Evolutionary conservation across 2,113 vertebrate species (phyloP), one percentile per base, ranked within the genome.

Genomic region (Otis tarda): DNA sequence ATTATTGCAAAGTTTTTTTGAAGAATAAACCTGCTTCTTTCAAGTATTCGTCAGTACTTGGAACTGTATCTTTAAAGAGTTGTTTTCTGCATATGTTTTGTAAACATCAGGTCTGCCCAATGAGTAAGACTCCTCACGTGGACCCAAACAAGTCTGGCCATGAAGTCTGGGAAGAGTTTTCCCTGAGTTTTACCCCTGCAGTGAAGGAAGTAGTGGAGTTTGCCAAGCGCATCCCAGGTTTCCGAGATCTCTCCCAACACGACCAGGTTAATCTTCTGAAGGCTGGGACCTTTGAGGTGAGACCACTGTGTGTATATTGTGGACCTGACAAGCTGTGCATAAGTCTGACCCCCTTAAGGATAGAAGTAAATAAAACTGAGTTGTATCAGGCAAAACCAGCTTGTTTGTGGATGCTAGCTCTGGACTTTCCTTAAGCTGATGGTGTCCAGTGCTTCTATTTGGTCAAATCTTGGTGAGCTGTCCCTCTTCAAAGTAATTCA

Each of bases 111-210:
- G 98, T 99, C 57, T 99, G 99, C 96, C 99, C 99, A 7, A 99
- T 99, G 99, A 99, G 98, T 97, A 98, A 98, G 63, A 99, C 99
- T 59, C 99, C 99, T 1, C 98, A 98, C 9, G 99, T 99, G 96
- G 99, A 99, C 96, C 98, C 99, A 70, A 97, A 96, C 96, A 99
- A 99, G 96, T 98, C 99, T 35, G 99, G 99, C 79, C 99, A 99
- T 97, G 98, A 99, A 97, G 96, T 99, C 95, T 99, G 99, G 99
- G 99, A 99, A 98, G 99, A 99, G 96, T 99, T 99, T 97, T 99
- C 99, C 41, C 97, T 98, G 98, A 99, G 99, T 95, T 99, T 99
- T 97, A 99, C 99, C 20, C 99, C 99, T 9, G 99, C 99, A 3
- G 99, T 99, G 88, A 98, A 99, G 92, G 99, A 99, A 94, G 99